These are phyloP conservation scores for Kuschelorhynchus macadamiae DNA, from an alignment of 2,888 invertebrate genomes.

Conservation along the genomic window DNA sequence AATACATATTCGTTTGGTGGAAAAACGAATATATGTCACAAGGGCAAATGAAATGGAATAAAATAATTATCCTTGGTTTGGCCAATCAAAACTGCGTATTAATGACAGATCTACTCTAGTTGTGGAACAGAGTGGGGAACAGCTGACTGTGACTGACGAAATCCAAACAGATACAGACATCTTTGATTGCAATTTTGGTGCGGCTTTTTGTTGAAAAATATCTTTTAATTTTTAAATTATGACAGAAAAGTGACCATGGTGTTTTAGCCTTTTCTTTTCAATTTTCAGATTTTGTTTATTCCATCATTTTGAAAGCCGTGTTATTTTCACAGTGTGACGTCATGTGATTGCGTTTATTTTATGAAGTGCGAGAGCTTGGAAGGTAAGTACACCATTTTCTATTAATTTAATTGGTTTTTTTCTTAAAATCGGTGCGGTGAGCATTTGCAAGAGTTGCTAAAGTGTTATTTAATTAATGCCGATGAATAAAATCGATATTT, in stretches of 20 bases:
- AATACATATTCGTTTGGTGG: no score
- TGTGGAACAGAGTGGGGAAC: constrained; percentile 64
- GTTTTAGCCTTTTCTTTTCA: constrained; percentile 57
- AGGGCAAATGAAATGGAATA: constrained; percentile 55
- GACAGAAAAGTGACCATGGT: constrained; percentile 65
- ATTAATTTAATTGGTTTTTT: constrained; percentile 38
- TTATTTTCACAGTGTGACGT: constrained; percentile 67
- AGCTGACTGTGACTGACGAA: constrained; percentile 65
- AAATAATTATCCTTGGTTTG: constrained; percentile 55
- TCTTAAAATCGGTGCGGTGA: constrained; percentile 19
- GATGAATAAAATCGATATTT: constrained; percentile 50
- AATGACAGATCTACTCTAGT: constrained; percentile 29
- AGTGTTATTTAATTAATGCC: constrained; percentile 55
- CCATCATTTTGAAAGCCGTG: constrained; percentile 58
- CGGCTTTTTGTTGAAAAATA: constrained; percentile 58
- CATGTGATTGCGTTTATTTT: constrained; percentile 67
- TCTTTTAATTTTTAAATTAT: constrained; percentile 60
- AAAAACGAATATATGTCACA: constrained; percentile 53
- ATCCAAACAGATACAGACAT: constrained; percentile 65
- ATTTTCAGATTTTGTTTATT: constrained; percentile 50
- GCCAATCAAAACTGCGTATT: constrained; percentile 59
- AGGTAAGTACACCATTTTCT: constrained; percentile 64
- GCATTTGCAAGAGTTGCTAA: constrained; percentile 27
- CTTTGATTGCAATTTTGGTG: constrained; percentile 63
- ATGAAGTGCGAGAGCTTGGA: constrained; percentile 62